phyloP scores from a whole-genome alignment of 2,797 vertebrate species.

The Melanotaenia pygmaea region DNA sequence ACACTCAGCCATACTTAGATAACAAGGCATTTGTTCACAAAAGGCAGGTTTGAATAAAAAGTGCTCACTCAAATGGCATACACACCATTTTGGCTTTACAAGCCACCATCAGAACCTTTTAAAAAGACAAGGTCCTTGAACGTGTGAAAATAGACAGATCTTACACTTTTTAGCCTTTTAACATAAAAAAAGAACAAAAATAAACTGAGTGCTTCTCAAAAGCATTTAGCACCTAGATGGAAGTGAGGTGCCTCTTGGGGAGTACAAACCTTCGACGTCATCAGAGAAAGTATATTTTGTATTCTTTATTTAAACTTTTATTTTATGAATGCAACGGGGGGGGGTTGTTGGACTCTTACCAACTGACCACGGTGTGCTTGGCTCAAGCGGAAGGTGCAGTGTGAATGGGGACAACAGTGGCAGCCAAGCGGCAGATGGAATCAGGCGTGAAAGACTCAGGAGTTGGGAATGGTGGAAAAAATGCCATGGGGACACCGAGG shows the following conservation, averaged over 20 bases:
- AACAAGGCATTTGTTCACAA: constrained; percentile 39
- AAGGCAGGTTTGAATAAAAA: constrained; percentile 36
- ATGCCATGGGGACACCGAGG: constrained; percentile 10
- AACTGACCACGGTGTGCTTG: constrained; percentile 30
- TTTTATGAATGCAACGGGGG: constrained; percentile 24
- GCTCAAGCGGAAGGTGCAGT: constrained; percentile 27
- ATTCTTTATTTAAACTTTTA: neutral
- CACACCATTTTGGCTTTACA: constrained; percentile 20
- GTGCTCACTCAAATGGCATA: constrained; percentile 30
- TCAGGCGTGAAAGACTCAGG: constrained; percentile 56
- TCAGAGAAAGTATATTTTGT: constrained; percentile 21
- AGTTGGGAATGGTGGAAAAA: constrained; percentile 16
- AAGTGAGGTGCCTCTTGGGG: constrained; percentile 25
- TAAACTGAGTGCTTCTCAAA: constrained; percentile 37
- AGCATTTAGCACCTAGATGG: constrained; percentile 54
- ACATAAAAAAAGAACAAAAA: constrained; percentile 20
- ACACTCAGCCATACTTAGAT: constrained; percentile 34
- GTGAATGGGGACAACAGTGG: constrained; percentile 28
- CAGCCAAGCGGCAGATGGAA: constrained; percentile 63
- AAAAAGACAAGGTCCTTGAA: constrained; percentile 35
- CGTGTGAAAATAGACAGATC: constrained; percentile 21
- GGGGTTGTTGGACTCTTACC: constrained; percentile 36
- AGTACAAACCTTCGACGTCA: constrained; percentile 13
- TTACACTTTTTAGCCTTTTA: constrained; percentile 34
- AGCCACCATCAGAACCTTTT: constrained; percentile 31